A percentile compares a stretch with the other conserved stretches of the same genome.
Conservation (phyloP, 64 coral and sea anemone genomes). For the Porites australiensis region DNA sequence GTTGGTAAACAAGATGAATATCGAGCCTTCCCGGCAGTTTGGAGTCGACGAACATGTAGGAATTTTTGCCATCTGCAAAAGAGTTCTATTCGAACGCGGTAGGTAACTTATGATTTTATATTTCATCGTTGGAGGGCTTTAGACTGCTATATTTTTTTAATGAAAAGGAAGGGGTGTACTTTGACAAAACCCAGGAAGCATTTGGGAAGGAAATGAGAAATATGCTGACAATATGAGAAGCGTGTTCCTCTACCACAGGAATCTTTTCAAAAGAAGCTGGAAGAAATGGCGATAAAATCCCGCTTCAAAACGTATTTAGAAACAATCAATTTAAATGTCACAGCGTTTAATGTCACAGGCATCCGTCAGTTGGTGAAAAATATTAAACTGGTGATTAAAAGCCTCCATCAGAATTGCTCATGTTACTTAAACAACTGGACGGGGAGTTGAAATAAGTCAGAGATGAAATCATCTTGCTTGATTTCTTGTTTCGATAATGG, state of each 20-base stretch:
- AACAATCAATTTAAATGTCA: slow-evolving; percentile 1
- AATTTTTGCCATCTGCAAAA: slow-evolving; percentile 41
- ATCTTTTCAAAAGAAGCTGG: slow-evolving; percentile 1
- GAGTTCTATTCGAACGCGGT: slow-evolving; percentile 19
- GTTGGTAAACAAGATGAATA: slow-evolving; percentile 16
- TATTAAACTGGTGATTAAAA: slow-evolving; percentile 41
- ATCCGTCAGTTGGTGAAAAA: background rate
- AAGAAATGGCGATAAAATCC: background rate
- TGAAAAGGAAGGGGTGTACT: slow-evolving; percentile 1
- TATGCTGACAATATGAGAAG: slow-evolving; percentile 38
- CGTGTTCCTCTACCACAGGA: slow-evolving; percentile 32
- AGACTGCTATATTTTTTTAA: background rate
- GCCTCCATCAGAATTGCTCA: background rate
- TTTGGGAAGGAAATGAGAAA: slow-evolving; percentile 26
- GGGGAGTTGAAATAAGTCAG: slow-evolving; percentile 1
- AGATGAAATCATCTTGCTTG: background rate
- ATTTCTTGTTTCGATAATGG: slow-evolving; percentile 2
- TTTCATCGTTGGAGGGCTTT: slow-evolving; percentile 32
- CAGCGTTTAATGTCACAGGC: background rate
- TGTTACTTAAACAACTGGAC: background rate
- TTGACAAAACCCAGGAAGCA: slow-evolving; percentile 20
- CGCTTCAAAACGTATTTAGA: slow-evolving; percentile 1
- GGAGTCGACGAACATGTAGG: slow-evolving; percentile 26
- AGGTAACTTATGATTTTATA: slow-evolving; percentile 49
- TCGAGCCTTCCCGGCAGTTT: background rate